Conservation (phyloP, 2,113 vertebrate species). For the Micromys minutus region DNA sequence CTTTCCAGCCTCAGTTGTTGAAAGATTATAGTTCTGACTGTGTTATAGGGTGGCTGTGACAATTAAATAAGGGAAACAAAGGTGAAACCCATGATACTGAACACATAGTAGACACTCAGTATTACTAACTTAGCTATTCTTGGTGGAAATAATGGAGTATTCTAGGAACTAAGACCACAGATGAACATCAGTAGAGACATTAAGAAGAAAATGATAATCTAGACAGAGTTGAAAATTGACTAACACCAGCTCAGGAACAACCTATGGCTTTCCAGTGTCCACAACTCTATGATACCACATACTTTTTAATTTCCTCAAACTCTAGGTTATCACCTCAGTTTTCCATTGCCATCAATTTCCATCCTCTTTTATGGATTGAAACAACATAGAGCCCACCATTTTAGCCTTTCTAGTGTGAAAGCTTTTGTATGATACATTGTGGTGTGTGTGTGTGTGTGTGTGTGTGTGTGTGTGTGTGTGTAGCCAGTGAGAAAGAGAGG, state of each 20-base stretch:
- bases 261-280: background rate
- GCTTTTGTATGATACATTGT: background rate
- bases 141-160: background rate
- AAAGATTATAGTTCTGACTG: background rate
- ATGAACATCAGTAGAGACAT: background rate
- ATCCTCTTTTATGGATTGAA: background rate
- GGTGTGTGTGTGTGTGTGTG: background rate
- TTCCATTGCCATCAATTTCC: background rate
- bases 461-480: background rate
- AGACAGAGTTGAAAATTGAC: background rate
- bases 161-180: background rate
- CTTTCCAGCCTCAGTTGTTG: background rate
- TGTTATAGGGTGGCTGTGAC: background rate
- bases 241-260: background rate
- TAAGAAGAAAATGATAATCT: background rate
- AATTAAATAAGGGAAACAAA: background rate
- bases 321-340: background rate
- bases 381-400: slow-evolving; percentile 20
- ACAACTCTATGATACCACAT: background rate
- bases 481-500: background rate
- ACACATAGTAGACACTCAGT: background rate
- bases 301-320: slow-evolving; percentile 3
- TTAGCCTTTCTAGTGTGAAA: background rate
- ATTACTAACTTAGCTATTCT: background rate
- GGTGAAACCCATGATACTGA: background rate